Base-by-base conservation (phyloP, 1,140 invertebrate genomes). In the Leptinotarsa defecta region DNA sequence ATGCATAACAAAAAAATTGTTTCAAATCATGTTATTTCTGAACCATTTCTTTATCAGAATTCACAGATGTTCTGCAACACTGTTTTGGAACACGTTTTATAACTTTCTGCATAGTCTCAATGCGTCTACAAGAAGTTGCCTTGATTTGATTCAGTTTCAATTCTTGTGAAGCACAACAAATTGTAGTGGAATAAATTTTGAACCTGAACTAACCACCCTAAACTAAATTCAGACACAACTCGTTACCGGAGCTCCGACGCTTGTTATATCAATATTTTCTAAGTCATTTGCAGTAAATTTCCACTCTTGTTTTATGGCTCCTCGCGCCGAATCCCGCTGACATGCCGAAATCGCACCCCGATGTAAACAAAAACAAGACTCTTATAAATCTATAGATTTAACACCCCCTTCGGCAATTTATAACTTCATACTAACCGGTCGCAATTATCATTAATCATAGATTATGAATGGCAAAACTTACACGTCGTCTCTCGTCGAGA, bases 401-500 rank as follows among this genome's bases (percentile, higher is more conserved):
- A 48, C 67, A 75, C 71, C 52, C 69, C 74, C 70, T 64, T 72
- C 62, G 72, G 78, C 76, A 81, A 82, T 83, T 83, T 82, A 82
- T 80, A 80, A 82, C 82, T 81, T 79, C 76, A 82, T 82, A 78
- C 74, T 78, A 74, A 74, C 80, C 74, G 63, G 68, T 78, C 73
- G 80, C 80, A 83, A 83, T 83, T 83, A 83, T 83, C 82, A 83
- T 83, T 83, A 83, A 83, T 83, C 82, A 83, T 78, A 79, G 73
- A 80, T 83, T 83, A 83, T 83, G 82, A 83, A 83, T 83, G 82
- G 82, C 76, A 79, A 82, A 83, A 83, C 81, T 83, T 83, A 76
- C 78, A 81, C 79, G 74, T 80, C 77, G 78, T 78, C 76, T 57
- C 24, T 71, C 52, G 49, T 49, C 49, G 70, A 20, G 49, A 27